phyloP scores from a whole-genome alignment of 2,888 invertebrate species.

The Clusia tigrina region DNA sequence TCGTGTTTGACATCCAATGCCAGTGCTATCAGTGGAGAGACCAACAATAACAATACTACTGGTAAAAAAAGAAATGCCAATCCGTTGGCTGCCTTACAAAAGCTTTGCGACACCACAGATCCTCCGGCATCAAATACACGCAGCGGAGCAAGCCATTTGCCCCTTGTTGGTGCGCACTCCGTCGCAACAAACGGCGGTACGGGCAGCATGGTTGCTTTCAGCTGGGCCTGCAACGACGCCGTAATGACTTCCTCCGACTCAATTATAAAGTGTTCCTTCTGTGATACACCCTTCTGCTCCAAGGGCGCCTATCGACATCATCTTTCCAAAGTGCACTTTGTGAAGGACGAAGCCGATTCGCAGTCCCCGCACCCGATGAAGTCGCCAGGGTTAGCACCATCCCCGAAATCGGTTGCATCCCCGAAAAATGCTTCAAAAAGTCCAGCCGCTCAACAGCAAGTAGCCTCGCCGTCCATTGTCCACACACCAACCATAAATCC shows the following conservation, averaged over 20 bases:
- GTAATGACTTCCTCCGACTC: conserved; percentile 84
- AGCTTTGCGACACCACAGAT: conserved; percentile 94
- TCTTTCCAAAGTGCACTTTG: conserved; percentile 93
- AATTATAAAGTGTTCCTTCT: conserved; percentile 93
- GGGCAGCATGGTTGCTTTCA: conserved; percentile 79
- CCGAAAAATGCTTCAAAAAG: conserved; percentile 52
- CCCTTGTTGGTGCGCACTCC: conserved; percentile 12
- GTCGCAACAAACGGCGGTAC: conserved; percentile 26
- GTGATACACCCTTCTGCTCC: conserved; percentile 94
- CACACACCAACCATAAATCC: conserved; percentile 66
- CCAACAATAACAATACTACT: conserved; percentile 37
- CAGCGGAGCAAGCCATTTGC: conserved; percentile 28
- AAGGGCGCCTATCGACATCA: conserved; percentile 97
- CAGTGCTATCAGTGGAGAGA: conserved; percentile 25
- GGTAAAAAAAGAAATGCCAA: conserved; percentile 70
- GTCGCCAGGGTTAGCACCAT: conserved; percentile 36
- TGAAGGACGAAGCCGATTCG: conserved; percentile 79
- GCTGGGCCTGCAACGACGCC: conserved; percentile 94
- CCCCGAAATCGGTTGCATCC: conserved; percentile 50
- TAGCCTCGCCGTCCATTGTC: conserved; percentile 44
- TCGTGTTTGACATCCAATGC: conserved; percentile 65
- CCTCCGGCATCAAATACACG: conserved; percentile 61
- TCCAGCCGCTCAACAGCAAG: conserved; percentile 43
- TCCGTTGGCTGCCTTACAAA: conserved; percentile 93
- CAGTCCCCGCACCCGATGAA: conserved; percentile 30